Base-by-base conservation (phyloP, 2,113 vertebrate genomes). In the Melanostigma gelatinosum region DNA sequence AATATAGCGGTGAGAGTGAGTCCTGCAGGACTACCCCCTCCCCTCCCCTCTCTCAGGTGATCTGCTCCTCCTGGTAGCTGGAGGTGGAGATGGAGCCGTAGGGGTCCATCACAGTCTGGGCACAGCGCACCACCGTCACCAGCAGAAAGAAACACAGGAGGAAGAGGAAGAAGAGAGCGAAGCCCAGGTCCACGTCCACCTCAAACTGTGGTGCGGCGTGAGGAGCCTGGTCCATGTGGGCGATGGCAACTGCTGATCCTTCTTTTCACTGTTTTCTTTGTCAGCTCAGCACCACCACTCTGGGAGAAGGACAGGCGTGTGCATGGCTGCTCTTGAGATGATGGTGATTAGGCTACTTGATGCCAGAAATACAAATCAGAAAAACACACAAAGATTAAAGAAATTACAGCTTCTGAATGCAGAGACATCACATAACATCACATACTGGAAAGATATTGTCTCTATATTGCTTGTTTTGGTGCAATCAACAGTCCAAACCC, bases 1-100 rank as follows among this genome's bases (percentile, higher is more conserved):
- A 0, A 12, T 24, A 32, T 15, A 65, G 8, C 55, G 44, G 29
- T 22, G 15, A 58, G 12, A 57, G 46, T 38, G 18, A 4, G 9
- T 42, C 32, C 72, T 65, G 18, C 11, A 48, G 55, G 61, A 20
- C 8, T 6, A 48, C 40, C 12, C 4, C 50, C 22, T 22, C 29
- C 50, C 40, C 64, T 16, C 12, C 22, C 42, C n/a, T 34, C 7
- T 50, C 66, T 94, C 87, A 94, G 76, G 84, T 95, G 75, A 96
- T 95, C 89, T 96, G 95, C 88, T 96, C 95, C 85, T 96, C 95
- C 81, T 96, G 94, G 78, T 95, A 96, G 75, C 94, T 95, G 63
- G 95, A 96, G 82, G 94, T 96, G 24, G 95, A 93, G 81, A 96
- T 95, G 55, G 94, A 94, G 46, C 95, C 95, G 5, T 96, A 96